A percentile compares a stretch with the other conserved stretches of the same genome.
Evolutionary conservation across 2,888 invertebrate genomes (phyloP).

Genomic region (Diaprepes abbreviatus): DNA sequence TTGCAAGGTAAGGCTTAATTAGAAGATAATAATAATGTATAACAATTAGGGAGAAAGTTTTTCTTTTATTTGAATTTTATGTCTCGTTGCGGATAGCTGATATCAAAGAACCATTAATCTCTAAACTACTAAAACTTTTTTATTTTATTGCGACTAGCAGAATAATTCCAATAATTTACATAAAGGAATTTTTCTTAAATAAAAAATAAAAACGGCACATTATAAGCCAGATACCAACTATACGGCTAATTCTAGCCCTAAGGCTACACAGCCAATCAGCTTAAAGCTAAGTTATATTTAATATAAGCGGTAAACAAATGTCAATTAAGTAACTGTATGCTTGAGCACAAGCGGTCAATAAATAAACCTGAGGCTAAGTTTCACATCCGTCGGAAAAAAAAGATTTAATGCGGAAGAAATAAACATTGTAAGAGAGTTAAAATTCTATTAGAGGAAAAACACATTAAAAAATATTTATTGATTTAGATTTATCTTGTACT

Average conservation of each 20-base stretch:
- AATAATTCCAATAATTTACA: background rate
- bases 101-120: too few species aligned
- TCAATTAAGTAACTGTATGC: constrained; percentile 35
- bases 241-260: constrained; percentile 17
- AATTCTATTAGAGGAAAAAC: background rate
- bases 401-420: constrained; percentile 28
- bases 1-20: too few species aligned
- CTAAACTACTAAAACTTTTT: too few species aligned
- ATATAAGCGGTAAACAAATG: constrained; percentile 33
- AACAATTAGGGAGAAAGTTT: too few species aligned
- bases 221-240: constrained; percentile 11
- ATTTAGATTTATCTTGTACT: background rate
- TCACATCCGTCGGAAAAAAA: constrained; percentile 28
- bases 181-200: background rate
- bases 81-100: too few species aligned
- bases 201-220: constrained; percentile 10
- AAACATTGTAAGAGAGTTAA: background rate
- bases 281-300: constrained; percentile 22
- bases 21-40: too few species aligned
- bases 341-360: constrained; percentile 27
- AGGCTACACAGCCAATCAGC: constrained; percentile 17
- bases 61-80: too few species aligned
- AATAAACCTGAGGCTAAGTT: constrained; percentile 31
- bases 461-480: background rate
- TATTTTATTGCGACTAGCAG: background rate